phyloP scores from a whole-genome alignment of 2,797 vertebrate species.

The Molossus alvarezi region DNA sequence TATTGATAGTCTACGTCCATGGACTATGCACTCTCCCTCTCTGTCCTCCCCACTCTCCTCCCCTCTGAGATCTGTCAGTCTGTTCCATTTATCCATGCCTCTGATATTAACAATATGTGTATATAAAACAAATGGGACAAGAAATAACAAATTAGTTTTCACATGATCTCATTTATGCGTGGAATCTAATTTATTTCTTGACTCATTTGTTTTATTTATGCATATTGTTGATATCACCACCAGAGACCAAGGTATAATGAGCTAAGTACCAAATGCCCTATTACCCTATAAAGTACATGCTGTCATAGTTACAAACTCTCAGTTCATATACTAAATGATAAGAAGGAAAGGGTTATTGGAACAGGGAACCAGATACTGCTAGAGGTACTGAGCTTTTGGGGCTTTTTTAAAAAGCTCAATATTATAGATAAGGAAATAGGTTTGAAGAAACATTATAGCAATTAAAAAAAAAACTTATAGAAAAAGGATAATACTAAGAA shows the following conservation, averaged over 20 bases:
- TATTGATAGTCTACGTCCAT: no score
- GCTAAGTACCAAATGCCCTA: neutral
- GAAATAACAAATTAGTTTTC: no score
- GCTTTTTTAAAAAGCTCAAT: neutral
- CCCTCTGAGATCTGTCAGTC: no score
- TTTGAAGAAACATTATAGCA: neutral
- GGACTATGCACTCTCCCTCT: no score
- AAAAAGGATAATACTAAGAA: neutral
- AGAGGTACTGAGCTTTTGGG: neutral
- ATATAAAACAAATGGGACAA: no score
- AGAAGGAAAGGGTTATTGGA: neutral
- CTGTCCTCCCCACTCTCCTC: no score
- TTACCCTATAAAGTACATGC: neutral
- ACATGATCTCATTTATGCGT: no score
- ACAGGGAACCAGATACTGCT: neutral
- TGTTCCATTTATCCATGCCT: no score
- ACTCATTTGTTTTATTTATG: neutral
- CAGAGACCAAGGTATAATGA: neutral
- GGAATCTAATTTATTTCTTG: neutral
- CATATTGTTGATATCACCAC: neutral
- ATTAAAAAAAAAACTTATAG: neutral
- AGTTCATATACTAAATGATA: neutral
- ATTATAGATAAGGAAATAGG: conserved; percentile 15
- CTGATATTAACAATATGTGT: no score
- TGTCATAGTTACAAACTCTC: neutral